Conservation (phyloP, 2,113 vertebrate species). For the Notothenia coriiceps region DNA sequence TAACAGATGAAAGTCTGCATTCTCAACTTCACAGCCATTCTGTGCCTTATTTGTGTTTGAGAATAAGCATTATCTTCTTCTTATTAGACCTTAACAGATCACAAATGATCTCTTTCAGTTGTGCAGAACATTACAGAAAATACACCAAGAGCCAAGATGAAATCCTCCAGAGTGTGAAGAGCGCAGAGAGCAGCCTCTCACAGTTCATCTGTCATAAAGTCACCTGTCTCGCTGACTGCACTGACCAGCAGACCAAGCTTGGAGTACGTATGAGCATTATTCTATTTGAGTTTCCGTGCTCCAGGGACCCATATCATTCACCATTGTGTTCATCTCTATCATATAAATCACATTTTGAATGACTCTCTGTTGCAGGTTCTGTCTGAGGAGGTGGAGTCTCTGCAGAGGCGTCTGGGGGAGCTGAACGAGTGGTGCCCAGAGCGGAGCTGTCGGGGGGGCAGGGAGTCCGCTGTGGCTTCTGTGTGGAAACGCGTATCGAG, state of each 20-base stretch:
- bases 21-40: not conserved
- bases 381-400: slow-evolving; percentile 58
- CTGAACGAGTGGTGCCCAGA: slow-evolving; percentile 80
- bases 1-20: too few relatives aligned
- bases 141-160: slow-evolving; percentile 80
- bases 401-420: slow-evolving; percentile 59
- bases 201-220: slow-evolving; percentile 77
- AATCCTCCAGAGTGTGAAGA: slow-evolving; percentile 76
- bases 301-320: not conserved
- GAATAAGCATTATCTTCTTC: not conserved
- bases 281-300: not conserved
- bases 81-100: not conserved
- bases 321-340: too few relatives aligned
- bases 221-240: slow-evolving; percentile 86
- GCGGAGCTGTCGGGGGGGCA: slow-evolving; percentile 69
- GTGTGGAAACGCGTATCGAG: slow-evolving; percentile 84
- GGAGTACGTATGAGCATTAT: slow-evolving; percentile 55
- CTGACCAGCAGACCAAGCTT: slow-evolving; percentile 82
- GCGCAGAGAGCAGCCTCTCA: slow-evolving; percentile 76
- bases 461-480: slow-evolving; percentile 53
- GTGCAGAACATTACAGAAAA: slow-evolving; percentile 81
- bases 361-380: slow-evolving; percentile 65
- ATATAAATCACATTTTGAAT: not conserved
- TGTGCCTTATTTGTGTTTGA: not conserved
- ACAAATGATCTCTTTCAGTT: slow-evolving; percentile 78